These are phyloP conservation scores for Phaethon lepturus DNA, from an alignment of 2,113 vertebrate genomes.

Conservation along the genomic window DNA sequence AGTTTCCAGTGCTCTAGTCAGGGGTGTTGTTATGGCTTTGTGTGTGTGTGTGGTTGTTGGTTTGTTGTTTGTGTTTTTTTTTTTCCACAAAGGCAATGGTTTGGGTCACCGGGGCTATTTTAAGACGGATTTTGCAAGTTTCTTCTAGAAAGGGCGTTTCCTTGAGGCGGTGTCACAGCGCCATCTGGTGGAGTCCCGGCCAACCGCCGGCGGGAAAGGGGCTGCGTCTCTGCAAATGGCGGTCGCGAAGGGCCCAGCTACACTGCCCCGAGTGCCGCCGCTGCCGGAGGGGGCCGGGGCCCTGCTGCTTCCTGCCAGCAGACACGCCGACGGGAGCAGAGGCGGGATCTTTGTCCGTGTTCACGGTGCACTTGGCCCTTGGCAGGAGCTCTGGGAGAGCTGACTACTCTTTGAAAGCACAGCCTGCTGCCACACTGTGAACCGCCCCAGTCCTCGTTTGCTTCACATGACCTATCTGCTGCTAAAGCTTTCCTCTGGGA, in stretches of 20 bases:
- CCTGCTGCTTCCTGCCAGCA: background rate
- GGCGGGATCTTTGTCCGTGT: accelerated
- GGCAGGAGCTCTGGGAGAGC: background rate
- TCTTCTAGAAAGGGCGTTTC: accelerated
- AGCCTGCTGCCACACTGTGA: accelerated
- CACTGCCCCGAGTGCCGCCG: accelerated
- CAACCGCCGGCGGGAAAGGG: background rate
- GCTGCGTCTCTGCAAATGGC: background rate
- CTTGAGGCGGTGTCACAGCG: constrained; percentile 25
- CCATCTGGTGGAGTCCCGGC: constrained; percentile 21
- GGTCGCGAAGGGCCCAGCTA: accelerated
- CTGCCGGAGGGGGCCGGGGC: background rate
- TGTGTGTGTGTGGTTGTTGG: too few species aligned
- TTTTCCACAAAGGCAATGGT: background rate
- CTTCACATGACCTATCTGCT: accelerated
- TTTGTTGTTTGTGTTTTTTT: too few species aligned
- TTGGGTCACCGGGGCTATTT: background rate
- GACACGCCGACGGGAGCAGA: accelerated
- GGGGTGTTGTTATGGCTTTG: background rate
- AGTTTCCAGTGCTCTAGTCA: background rate
- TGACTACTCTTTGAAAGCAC: accelerated
- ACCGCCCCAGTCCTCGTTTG: accelerated
- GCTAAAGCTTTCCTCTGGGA: background rate
- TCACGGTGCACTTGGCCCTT: accelerated
- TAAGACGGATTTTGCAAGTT: background rate